Evolutionary conservation across 2,888 invertebrate genomes (phyloP).

Genomic region (Drosophila gaucha): DNA sequence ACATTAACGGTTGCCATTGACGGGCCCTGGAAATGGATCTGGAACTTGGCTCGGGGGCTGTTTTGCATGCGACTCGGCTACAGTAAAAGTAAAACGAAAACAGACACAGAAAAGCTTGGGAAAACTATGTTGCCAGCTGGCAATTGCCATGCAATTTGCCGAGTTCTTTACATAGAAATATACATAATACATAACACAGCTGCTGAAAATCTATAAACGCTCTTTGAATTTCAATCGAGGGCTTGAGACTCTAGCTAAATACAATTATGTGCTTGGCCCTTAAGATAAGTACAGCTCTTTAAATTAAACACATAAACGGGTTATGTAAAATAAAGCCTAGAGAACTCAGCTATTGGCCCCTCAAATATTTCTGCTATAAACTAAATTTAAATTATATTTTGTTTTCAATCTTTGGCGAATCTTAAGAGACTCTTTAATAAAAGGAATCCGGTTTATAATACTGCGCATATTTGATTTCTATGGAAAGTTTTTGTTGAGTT

Average conservation of each 20-base stretch:
- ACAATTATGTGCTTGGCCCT: not conserved
- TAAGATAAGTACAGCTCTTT: not conserved
- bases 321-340: not conserved
- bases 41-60: constrained; percentile 21
- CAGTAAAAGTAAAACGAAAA: constrained; percentile 23
- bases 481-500: too few relatives aligned
- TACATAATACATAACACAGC: constrained; percentile 2
- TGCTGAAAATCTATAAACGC: constrained; percentile 25
- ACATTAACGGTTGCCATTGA: constrained; percentile 70
- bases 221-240: constrained; percentile 10
- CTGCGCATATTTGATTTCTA: not conserved
- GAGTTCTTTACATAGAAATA: constrained; percentile 8
- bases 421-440: too few relatives aligned
- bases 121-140: constrained; percentile 29
- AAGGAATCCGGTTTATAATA: constrained; percentile 25
- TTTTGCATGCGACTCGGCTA: constrained; percentile 37
- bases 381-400: not conserved
- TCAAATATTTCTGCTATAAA: not conserved
- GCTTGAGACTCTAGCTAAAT: not conserved
- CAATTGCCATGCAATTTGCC: constrained; percentile 25
- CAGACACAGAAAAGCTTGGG: constrained; percentile 35
- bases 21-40: constrained; percentile 34
- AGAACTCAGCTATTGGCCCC: not conserved
- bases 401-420: not conserved
- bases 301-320: too few relatives aligned